phyloP scores from a whole-genome alignment of 1,140 invertebrate species.

The Drosophila suzukii region DNA sequence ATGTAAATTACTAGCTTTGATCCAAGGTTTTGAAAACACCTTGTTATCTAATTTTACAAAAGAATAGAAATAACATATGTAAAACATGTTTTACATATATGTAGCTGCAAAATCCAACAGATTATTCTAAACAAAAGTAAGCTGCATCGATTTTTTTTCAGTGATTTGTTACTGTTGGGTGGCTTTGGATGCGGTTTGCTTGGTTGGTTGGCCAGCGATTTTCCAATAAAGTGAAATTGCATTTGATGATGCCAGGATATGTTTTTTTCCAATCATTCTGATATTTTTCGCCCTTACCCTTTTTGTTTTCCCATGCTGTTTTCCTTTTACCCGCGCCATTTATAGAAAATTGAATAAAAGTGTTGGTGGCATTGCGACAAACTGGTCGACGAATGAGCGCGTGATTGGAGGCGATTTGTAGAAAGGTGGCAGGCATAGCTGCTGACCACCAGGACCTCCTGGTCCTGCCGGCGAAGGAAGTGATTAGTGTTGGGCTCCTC shows the following conservation, averaged over 20 bases:
- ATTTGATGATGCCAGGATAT: constrained; percentile 79
- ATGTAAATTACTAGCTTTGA: too few species aligned
- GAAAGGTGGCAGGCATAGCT: constrained; percentile 22
- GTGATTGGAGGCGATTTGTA: constrained; percentile 72
- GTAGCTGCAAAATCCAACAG: too few species aligned
- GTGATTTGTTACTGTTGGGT: constrained; percentile 34
- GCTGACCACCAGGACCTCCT: constrained; percentile 25
- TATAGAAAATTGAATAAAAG: constrained; percentile 82
- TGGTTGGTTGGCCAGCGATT: constrained; percentile 77
- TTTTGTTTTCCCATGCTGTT: constrained; percentile 27
- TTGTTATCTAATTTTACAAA: too few species aligned
- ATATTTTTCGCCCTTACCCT: constrained; percentile 28
- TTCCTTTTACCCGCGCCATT: constrained; percentile 51
- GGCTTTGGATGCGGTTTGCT: constrained; percentile 56
- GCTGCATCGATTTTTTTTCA: neutral
- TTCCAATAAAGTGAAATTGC: constrained; percentile 80
- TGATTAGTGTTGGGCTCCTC: constrained; percentile 62
- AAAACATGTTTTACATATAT: too few species aligned
- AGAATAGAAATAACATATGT: too few species aligned
- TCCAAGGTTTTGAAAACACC: too few species aligned
- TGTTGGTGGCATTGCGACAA: constrained; percentile 80
- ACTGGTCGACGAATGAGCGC: constrained; percentile 73
- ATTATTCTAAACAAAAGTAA: too few species aligned
- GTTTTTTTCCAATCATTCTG: constrained; percentile 62
- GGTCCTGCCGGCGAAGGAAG: constrained; percentile 49